Base-by-base conservation (phyloP, 2,113 vertebrate species). In the Ciconia boyciana region DNA sequence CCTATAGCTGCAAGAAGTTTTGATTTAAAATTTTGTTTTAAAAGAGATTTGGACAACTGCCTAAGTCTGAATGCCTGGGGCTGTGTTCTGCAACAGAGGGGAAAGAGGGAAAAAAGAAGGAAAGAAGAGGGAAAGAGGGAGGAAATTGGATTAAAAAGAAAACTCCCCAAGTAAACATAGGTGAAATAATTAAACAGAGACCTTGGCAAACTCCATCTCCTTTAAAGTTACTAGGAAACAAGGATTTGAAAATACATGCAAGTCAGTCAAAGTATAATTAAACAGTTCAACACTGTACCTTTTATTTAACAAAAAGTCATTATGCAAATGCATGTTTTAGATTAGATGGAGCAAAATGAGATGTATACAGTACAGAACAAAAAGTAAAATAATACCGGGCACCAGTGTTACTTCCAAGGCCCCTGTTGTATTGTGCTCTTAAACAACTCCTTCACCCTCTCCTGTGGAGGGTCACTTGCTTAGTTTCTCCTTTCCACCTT, bases 1-100 rank as follows among this genome's bases (percentile, higher is more conserved):
- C 71, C 85, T 91, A 32, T 29, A 92, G 70, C 62, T 89, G 87
- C 54, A 92, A 92, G 57, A 84, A 84, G 61, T 72, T 94, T 83
- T 92, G 90, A 89, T 95, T 79, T 85, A 69, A 94, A 95, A 86
- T 82, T 61, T 68, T 86, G 36, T 57, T 95, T 96, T 93, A 91
- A 96, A 92, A 93, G 94, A 94, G 76, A 70, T 90, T 95, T 96
- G 94, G 90, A 91, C 68, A 92, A 22, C 44, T 89, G 93, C 96
- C 94, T 84, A 80, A 84, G 13, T 70, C 51, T 57, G 60, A 91
- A 74, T 82, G 87, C 70, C 79, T 74, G n/a, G 10, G 11, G 28
- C 57, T 91, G 83, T 66, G 18, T 49, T 82, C 84, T 87, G 55
- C 61, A 85, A 54, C 57, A 64, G 60, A 36, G 24, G 20, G 34